Evolutionary conservation across 2,113 vertebrate species (phyloP).

Genomic region (Microcebus tavaratra): DNA sequence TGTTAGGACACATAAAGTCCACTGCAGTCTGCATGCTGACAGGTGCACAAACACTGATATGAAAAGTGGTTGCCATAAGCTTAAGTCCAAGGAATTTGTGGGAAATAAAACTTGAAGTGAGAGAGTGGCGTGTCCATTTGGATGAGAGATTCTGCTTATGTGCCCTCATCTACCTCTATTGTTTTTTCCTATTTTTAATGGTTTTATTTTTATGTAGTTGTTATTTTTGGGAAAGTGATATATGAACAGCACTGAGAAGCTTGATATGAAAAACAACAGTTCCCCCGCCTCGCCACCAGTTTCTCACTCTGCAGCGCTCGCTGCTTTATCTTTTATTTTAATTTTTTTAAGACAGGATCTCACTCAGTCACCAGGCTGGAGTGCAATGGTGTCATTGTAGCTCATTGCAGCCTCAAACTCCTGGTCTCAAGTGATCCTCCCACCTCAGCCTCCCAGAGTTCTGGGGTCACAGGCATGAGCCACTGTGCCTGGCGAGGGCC

Average conservation of each 20-base stretch:
- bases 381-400: too few species aligned
- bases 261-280: too few species aligned
- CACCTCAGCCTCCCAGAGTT: too few species aligned
- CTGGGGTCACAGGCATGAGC: too few species aligned
- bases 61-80: background rate
- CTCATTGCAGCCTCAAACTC: too few species aligned
- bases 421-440: too few species aligned
- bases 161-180: background rate
- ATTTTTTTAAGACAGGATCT: too few species aligned
- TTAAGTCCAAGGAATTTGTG: background rate
- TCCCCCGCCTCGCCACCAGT: too few species aligned
- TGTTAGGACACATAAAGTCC: background rate
- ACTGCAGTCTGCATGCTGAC: background rate
- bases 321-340: too few species aligned
- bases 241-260: background rate
- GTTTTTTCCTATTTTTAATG: background rate
- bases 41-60: background rate
- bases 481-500: too few species aligned
- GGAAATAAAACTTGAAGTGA: background rate
- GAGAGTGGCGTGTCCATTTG: background rate
- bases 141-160: background rate
- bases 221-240: background rate
- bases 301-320: too few species aligned
- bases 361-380: too few species aligned
- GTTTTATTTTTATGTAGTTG: background rate